Base-by-base conservation (phyloP, 2,797 vertebrate genomes). In the Myoxocephalus aenaeus region DNA sequence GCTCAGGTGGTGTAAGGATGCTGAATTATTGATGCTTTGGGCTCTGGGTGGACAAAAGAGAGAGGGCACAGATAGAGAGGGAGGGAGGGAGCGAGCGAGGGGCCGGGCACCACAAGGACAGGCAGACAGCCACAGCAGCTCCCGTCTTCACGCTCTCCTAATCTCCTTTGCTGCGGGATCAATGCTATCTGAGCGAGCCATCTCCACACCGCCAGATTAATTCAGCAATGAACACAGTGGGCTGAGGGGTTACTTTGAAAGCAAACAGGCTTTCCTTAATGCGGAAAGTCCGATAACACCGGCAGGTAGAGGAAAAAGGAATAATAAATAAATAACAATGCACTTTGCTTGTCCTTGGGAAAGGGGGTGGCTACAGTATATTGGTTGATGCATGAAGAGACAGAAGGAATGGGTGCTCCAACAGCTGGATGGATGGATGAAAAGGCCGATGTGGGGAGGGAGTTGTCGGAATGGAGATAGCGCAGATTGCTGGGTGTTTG, bases 21-120 rank as follows among this genome's bases (percentile, higher is more conserved):
- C 80, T 93, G 86, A 94, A 95, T 95, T 91, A 94, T 93, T 91
- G 89, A 95, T 94, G 91, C 63, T 17, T 51, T 61, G 61, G 74
- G 83, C 87, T 90, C 80, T 61, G 46, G 86, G 78, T 77, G 84
- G 75, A 78, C 81, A 71, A 59, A 59, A 77, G 66, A 71, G 70
- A 84, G 65, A 54, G 80, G 51, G 62, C 25, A 48, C 38, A 56
- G 79, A 73, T 3, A 83, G 67, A 63, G 64, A 68, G 79, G 77
- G 40, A n/a, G n/a, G 27, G 50, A 34, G 70, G 50, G 79, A 73
- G 5, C 82, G 69, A 64, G 63, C 66, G 80, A 75, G 46, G 34
- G 59, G 13, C 29, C 34, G 59, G 80, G 83, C 84, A 80, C 65
- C 65, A 81, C 81, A 90, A 93, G 91, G 92, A 89, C 91, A 77